Percentiles rank a stretch among this genome's conserved stretches.
Conservation (phyloP, 2,797 vertebrate genomes). For the Dromococcyx pavoninus region DNA sequence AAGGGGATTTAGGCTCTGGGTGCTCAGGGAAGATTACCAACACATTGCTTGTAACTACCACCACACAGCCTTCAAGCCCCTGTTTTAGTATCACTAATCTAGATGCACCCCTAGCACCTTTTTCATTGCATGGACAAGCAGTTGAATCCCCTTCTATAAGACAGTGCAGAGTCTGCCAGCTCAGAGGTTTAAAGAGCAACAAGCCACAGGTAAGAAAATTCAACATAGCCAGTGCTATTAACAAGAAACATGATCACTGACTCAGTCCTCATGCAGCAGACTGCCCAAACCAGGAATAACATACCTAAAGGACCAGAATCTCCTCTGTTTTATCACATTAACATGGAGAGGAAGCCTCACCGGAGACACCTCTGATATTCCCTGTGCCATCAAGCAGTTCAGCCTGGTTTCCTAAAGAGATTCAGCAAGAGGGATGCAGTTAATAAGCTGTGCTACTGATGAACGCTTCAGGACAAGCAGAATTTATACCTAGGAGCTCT, state of each 20-base stretch:
- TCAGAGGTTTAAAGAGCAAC: background rate
- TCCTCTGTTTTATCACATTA: too few species aligned
- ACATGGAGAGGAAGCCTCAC: background rate
- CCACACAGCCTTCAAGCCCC: background rate
- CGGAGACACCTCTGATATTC: background rate
- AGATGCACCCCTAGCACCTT: fast-evolving
- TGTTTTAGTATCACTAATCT: background rate
- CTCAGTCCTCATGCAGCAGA: too few species aligned
- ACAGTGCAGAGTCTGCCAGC: background rate
- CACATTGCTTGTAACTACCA: background rate
- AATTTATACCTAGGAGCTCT: too few species aligned
- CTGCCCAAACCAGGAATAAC: background rate
- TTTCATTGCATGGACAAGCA: background rate
- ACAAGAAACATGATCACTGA: background rate
- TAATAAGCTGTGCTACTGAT: background rate
- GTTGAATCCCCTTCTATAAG: background rate
- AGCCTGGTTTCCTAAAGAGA: background rate
- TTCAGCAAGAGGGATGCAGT: background rate
- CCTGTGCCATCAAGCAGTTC: too few species aligned
- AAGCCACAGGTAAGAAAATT: background rate
- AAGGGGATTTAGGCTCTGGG: background rate
- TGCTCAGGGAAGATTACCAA: background rate
- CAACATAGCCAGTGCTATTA: fast-evolving
- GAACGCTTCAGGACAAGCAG: background rate
- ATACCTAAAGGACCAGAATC: background rate